Evolutionary conservation across 2,888 invertebrate genomes (phyloP), one percentile per base, ranked within the genome.

Genomic region (Phoenoteleia sp.): DNA sequence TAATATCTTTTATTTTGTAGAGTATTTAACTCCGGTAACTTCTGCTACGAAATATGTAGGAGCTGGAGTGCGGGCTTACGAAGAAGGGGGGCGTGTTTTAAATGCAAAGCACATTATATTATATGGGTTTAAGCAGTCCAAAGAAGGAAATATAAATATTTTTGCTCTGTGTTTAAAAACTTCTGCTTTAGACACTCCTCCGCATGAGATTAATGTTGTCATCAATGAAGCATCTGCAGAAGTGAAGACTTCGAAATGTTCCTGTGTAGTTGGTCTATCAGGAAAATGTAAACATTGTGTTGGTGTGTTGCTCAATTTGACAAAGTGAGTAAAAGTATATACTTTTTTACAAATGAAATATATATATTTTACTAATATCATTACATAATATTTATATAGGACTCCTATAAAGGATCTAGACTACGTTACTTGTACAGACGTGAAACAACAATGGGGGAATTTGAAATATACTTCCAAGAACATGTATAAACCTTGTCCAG

Each of bases 261-360:
- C 77, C 15, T 66, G 77, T 23, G 36, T 33, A 17, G 60, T 47
- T 23, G 74, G 49, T 17, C 11, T 39, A 7, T 6, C 25, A 3
- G 72, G 47, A 19, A 72, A 72, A 60, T 77, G 77, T 36, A 67
- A 77, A 58, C 77, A 77, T 19, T 33, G 11, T 36, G 60, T 77
- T 1, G 60, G 49, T 39, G 25, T 76, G 6, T 27, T 76, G 19
- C 4, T 76, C n/a, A 15, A 39, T 13, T 45, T 76, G 17, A 29
- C 36, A 52, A 76, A 42, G 29, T 58, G 4, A 13, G 21, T 56
- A n/a, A n/a, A n/a, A n/a, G n/a, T n/a, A n/a, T n/a, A n/a, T n/a
- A n/a, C n/a, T n/a, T n/a, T n/a, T n/a, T n/a, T n/a, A n/a, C n/a
- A n/a, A n/a, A n/a, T n/a, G n/a, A n/a, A n/a, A n/a, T n/a, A n/a